Base-by-base conservation (phyloP, 2,888 invertebrate species). In the Phyto melanocephala region DNA sequence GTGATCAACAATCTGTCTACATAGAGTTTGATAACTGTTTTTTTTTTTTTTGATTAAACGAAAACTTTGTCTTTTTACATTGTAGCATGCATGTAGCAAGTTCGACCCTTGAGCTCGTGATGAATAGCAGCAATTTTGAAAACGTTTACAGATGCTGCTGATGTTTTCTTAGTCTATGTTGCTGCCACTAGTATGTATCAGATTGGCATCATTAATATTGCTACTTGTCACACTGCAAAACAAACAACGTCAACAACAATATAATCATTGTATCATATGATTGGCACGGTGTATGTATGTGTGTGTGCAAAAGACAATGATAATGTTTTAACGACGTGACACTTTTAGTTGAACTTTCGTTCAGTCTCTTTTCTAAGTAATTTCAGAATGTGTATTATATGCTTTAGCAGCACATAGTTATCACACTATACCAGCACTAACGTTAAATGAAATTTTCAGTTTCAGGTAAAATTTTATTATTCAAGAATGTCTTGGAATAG, bases 251-350 rank as follows among this genome's bases (percentile, higher is more conserved):
- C 28, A 45, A 63, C 15, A 33, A 45, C 24, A 45, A 45, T 17
- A 45, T 17, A 45, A 63, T 47, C 63, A 20, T 47, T 28, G 7
- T 28, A 33, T 1, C 17, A 33, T 33, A 28, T 47, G 33, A 63
- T 63, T 35, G 65, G 65, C n/a, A 17, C 15, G n/a, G 20, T 17
- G n/a, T 20, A n/a, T 15, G 54, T 24, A n/a, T 11, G 15, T 17
- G 28, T 15, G 15, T 20, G 50, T 33, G 15, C 10, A n/a, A 1
- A 22, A 40, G 40, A 22, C 42, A 40, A 24, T 42, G 10, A 24
- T 45, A 62, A 45, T 77, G 54, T 62, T 70, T 70, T 54, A 42
- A 77, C 37, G 70, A 70, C 77, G 63, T 78, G 77, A 78, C 50
- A 65, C 33, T 47, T 47, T 47, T 28, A 28, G 50, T 56, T 35